A percentile compares a stretch with the other conserved stretches of the same genome.
phyloP scores from a whole-genome alignment of 2,888 invertebrate genomes.

The Cephus pulcher region DNA sequence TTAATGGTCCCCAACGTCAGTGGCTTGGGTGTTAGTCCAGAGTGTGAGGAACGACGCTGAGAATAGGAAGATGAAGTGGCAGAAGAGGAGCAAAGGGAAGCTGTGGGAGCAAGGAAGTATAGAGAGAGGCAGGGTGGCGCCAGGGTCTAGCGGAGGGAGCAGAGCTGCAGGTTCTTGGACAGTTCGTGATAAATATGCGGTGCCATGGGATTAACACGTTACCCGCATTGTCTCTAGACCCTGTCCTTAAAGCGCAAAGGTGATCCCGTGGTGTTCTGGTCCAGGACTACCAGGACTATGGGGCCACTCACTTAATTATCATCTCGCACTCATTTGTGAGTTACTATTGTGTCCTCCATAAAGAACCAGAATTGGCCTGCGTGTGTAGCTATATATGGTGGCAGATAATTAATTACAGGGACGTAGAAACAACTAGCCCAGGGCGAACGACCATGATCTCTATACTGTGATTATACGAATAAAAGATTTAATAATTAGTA shows the following conservation, averaged over 20 bases:
- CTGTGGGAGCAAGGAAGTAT: background rate
- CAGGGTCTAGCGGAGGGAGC: background rate
- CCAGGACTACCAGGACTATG: background rate
- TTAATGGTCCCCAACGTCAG: background rate
- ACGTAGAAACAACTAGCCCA: background rate
- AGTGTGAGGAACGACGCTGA: background rate
- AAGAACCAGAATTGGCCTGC: background rate
- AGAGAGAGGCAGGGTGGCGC: background rate
- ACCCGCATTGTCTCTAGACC: slow-evolving; percentile 35
- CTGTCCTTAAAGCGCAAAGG: slow-evolving; percentile 8
- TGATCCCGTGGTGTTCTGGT: background rate
- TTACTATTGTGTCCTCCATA: background rate
- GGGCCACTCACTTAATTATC: background rate
- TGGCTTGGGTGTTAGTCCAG: background rate
- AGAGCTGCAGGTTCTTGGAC: slow-evolving; percentile 23
- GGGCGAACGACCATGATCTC: background rate
- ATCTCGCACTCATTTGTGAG: background rate
- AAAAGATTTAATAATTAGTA: background rate
- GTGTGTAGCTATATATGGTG: background rate
- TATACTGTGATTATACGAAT: background rate
- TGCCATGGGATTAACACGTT: slow-evolving; percentile 38
- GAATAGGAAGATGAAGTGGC: background rate
- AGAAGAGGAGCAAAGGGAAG: background rate
- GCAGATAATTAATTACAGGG: background rate
- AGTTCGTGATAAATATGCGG: slow-evolving; percentile 41